Base-by-base conservation (phyloP, 2,797 vertebrate genomes). In the Leptodactylus fallax region DNA sequence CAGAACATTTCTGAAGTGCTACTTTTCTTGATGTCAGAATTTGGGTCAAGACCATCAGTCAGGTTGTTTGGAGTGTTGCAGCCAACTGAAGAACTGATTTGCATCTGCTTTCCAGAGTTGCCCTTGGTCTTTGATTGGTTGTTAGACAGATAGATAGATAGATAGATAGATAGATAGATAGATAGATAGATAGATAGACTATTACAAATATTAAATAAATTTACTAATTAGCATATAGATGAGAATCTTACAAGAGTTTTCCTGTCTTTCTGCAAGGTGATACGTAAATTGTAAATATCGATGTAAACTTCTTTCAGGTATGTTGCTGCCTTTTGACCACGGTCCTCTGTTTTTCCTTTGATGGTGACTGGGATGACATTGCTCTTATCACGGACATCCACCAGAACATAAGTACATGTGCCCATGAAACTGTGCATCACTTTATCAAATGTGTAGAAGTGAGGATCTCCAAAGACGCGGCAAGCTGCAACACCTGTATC, bases 231-330 rank as follows among this genome's bases (percentile, higher is more conserved):
- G 36, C 4, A 36, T 36, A 36, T 36, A 36, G 36, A 36, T 36
- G 36, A 36, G 36, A 36, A 21, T 90, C 91, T 87, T 92, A 98
- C 97, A 95, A 97, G 88, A 83, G 96, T 95, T 91, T 93, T 92
- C 91, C 88, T 92, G 6, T 60, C 91, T 85, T 92, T 94, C 90
- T 93, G 90, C 14, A 94, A 93, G 6, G 92, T 94, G 87, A 94
- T 90, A 79, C 88, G 91, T 79, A 88, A 23, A 83, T 27, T 90
- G 36, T 93, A 79, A 4, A 95, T 80, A 17, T 94, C 92, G 49
- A 94, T 83, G 0, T 94, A 94, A 87, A 93, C 90, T 87, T 94
- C 94, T 87, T 92, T 94, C 49, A 95, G 87, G 25, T 94, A 94
- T 6, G 94, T 92, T 80, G 92, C 93, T 0, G 91, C 90, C 87